Conservation (phyloP, 2,797 vertebrate genomes). For the Thamnophis elegans region DNA sequence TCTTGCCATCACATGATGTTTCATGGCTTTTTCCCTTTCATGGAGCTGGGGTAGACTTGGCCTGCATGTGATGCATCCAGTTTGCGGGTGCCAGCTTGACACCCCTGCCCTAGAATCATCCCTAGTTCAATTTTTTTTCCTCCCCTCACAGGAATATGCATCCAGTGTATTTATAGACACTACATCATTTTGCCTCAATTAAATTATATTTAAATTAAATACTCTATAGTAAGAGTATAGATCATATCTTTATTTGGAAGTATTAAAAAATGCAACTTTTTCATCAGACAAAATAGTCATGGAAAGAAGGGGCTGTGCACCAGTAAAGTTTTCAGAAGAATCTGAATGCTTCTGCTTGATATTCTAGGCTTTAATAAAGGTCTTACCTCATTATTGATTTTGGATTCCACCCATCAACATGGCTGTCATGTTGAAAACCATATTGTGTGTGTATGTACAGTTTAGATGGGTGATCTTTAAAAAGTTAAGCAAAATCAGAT, state of each 20-base stretch:
- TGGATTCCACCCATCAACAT: not conserved
- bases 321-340: not conserved
- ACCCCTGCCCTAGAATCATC: not conserved
- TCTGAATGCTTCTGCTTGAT: not conserved
- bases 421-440: not conserved
- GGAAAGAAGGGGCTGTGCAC: not conserved
- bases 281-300: not conserved
- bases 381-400: not conserved
- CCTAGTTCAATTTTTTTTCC: not conserved
- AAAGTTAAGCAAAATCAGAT: not conserved
- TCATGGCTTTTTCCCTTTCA: too few relatives aligned
- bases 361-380: not conserved
- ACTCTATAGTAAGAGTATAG: not conserved
- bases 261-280: not conserved
- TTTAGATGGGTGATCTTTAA: not conserved
- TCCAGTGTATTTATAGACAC: not conserved
- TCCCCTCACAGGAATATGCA: not conserved
- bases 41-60: too few relatives aligned
- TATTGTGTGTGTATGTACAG: not conserved
- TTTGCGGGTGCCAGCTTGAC: too few relatives aligned
- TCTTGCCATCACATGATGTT: too few relatives aligned
- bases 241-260: not conserved
- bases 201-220: not conserved
- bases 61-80: too few relatives aligned
- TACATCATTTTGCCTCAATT: not conserved